Conservation (phyloP, 1,140 invertebrate species). For the Drosophila cardini region DNA sequence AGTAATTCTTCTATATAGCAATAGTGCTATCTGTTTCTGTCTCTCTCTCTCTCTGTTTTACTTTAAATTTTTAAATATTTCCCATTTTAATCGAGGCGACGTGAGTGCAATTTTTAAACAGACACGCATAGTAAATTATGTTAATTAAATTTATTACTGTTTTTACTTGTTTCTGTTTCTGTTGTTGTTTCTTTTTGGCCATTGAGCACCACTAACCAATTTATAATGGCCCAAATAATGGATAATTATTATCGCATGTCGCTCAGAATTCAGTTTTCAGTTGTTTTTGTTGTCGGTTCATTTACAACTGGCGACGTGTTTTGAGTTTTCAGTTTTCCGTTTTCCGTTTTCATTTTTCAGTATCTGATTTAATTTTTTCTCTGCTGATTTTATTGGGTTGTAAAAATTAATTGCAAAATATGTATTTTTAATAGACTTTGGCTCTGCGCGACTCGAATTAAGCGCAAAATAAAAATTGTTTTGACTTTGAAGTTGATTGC, state of each 20-base stretch:
- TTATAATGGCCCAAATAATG: conserved; percentile 36
- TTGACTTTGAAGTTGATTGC: conserved; percentile 44
- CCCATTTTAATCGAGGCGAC: conserved; percentile 32
- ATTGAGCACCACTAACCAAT: conserved; percentile 18
- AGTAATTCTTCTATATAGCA: not conserved
- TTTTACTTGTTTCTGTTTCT: conserved; percentile 7
- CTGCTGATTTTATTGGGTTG: conserved; percentile 16
- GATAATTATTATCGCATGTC: conserved; percentile 45
- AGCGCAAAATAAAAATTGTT: conserved; percentile 36
- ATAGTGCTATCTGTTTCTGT: not conserved
- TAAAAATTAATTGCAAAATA: conserved; percentile 51
- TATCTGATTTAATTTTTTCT: conserved; percentile 34
- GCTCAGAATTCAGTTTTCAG: conserved; percentile 10
- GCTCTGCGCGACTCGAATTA: conserved; percentile 20
- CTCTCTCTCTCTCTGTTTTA: not conserved
- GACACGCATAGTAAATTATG: conserved; percentile 27
- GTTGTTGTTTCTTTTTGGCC: not conserved
- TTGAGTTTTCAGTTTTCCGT: not conserved
- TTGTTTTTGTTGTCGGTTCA: conserved; percentile 18
- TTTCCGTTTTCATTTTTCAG: conserved; percentile 12
- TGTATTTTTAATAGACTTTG: conserved; percentile 44
- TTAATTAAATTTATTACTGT: conserved; percentile 39
- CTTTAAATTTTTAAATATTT: conserved; percentile 28
- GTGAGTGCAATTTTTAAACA: conserved; percentile 47
- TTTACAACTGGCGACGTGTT: conserved; percentile 45